phyloP scores from a whole-genome alignment of 2,888 invertebrate species.

The Acleris literana region DNA sequence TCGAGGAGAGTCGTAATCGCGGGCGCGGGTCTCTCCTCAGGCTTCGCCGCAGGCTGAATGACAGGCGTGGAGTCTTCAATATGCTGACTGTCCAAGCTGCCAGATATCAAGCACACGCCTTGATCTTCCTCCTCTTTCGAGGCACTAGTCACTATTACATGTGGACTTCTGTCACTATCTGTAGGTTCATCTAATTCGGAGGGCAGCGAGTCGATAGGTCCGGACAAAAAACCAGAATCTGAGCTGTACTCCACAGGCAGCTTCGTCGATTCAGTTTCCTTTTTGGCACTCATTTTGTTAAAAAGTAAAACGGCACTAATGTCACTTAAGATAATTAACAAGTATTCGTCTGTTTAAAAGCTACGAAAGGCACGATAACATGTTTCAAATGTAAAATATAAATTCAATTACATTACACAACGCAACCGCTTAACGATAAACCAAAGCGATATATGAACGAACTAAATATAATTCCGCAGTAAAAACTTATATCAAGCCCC shows the following conservation, averaged over 20 bases:
- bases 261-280: slow-evolving; percentile 61
- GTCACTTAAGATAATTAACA: slow-evolving; percentile 39
- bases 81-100: slow-evolving; percentile 57
- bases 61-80: slow-evolving; percentile 46
- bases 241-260: slow-evolving; percentile 59
- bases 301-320: slow-evolving; percentile 39
- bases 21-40: slow-evolving; percentile 38
- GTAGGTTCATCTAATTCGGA: slow-evolving; percentile 43
- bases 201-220: slow-evolving; percentile 52
- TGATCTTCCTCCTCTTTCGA: slow-evolving; percentile 14
- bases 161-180: slow-evolving; percentile 24
- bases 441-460: slow-evolving; percentile 5
- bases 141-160: slow-evolving; percentile 8
- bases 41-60: slow-evolving; percentile 43
- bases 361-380: slow-evolving; percentile 56
- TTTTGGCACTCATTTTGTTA: slow-evolving; percentile 74
- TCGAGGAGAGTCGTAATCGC: slow-evolving; percentile 36
- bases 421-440: background rate
- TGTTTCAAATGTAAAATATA: slow-evolving; percentile 50
- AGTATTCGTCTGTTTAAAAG: slow-evolving; percentile 40
- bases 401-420: slow-evolving; percentile 34
- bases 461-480: slow-evolving; percentile 6
- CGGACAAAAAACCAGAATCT: slow-evolving; percentile 73
- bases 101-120: slow-evolving; percentile 2
- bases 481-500: too few relatives aligned